phyloP scores from a whole-genome alignment of 2,797 vertebrate genomes.

The Dipus sagitta region DNA sequence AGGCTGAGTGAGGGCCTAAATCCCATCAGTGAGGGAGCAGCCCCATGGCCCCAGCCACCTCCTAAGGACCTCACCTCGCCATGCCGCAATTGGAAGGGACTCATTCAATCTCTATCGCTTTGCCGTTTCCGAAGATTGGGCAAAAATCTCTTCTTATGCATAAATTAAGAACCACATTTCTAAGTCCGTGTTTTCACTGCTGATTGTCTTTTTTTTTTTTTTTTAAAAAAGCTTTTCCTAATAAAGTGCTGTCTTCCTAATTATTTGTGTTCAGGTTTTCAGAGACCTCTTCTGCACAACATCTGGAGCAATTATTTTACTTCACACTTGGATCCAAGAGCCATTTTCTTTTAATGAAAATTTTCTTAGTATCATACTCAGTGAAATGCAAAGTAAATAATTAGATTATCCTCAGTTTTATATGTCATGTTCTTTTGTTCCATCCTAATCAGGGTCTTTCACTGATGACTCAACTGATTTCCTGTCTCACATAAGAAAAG shows the following conservation, averaged over 20 bases:
- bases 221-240: neutral
- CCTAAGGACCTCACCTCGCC: no score
- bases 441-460: neutral
- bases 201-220: neutral
- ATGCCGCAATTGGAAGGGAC: no score
- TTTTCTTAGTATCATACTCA: neutral
- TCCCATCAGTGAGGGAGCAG: neutral
- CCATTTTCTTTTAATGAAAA: neutral
- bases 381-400: conserved; percentile 33
- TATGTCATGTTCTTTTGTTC: neutral
- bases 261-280: conserved; percentile 50
- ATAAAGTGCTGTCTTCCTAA: neutral
- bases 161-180: neutral
- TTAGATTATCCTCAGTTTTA: conserved; percentile 35
- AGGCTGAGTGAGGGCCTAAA: neutral
- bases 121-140: neutral
- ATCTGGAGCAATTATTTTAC: conserved; percentile 7
- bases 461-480: neutral
- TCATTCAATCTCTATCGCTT: rapidly evolving
- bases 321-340: conserved; percentile 26
- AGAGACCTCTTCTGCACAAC: neutral
- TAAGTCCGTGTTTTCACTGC: neutral
- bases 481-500: neutral
- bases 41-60: no score
- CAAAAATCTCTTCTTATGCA: neutral